These are phyloP conservation scores for Salmo trutta DNA, from an alignment of 2,797 vertebrate genomes.

Conservation along the genomic window DNA sequence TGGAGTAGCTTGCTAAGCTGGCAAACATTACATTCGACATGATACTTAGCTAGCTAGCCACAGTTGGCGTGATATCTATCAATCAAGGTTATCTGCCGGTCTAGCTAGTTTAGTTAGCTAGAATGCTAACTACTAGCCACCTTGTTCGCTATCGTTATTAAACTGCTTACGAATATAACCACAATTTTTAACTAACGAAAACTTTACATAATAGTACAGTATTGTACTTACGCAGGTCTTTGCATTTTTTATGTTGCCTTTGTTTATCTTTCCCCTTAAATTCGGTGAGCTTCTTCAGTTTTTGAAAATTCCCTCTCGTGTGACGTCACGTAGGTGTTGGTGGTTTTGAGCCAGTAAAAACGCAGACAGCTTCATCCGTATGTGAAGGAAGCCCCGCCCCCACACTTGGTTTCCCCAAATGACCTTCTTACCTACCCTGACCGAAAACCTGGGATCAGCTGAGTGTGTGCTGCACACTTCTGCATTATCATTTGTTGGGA, in stretches of 20 bases:
- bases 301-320: slow-evolving; percentile 65
- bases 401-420: not conserved
- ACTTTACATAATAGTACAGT: not conserved
- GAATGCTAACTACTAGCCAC: not conserved
- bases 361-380: fast-evolving
- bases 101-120: not conserved
- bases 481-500: not conserved
- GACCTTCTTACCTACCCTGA: too few relatives aligned
- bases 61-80: not conserved
- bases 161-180: not conserved
- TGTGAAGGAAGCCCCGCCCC: not conserved
- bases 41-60: not conserved
- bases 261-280: not conserved
- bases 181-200: not conserved
- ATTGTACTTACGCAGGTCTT: slow-evolving; percentile 53
- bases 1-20: too few relatives aligned
- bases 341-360: slow-evolving; percentile 53
- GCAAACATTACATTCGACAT: too few relatives aligned
- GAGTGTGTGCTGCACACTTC: not conserved
- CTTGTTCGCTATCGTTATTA: not conserved
- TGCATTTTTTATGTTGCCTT: slow-evolving; percentile 54
- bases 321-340: slow-evolving; percentile 17
- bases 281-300: slow-evolving; percentile 39
- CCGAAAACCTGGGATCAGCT: not conserved
- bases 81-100: not conserved